Percentiles rank a stretch among this genome's conserved stretches.
phyloP scores from a whole-genome alignment of 2,113 vertebrate genomes.

The Pachyramphus minor region DNA sequence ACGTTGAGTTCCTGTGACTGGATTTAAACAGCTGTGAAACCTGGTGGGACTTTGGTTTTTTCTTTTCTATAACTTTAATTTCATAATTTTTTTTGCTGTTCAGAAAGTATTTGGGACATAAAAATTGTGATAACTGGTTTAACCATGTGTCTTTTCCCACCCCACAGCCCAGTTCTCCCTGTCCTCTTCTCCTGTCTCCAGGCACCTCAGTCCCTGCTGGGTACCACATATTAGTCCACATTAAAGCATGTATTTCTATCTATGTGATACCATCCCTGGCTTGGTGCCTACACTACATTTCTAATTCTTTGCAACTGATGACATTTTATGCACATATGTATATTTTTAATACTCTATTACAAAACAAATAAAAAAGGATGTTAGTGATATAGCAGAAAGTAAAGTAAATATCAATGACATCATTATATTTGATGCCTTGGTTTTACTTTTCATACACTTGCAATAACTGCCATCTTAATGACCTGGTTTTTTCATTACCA shows the following conservation, averaged over 20 bases:
- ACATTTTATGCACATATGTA: neutral
- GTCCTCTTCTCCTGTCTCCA: neutral
- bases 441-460: neutral
- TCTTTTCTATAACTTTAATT: no score
- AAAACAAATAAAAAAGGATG: neutral
- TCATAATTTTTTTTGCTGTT: neutral
- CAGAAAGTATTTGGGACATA: neutral
- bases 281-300: neutral
- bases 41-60: neutral
- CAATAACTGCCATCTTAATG: constrained; percentile 21
- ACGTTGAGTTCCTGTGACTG: accelerated
- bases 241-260: neutral
- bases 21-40: neutral
- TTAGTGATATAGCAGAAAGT: neutral
- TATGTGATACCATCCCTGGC: neutral
- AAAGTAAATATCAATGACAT: neutral
- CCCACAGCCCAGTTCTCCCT: neutral
- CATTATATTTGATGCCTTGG: neutral
- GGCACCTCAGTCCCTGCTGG: neutral
- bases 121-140: neutral
- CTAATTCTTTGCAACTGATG: neutral
- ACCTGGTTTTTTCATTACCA: constrained; percentile 7
- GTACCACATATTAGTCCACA: neutral
- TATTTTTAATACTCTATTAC: neutral
- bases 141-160: accelerated